Base-by-base conservation (phyloP, 2,797 vertebrate species). In the Leptoclinus maculatus region DNA sequence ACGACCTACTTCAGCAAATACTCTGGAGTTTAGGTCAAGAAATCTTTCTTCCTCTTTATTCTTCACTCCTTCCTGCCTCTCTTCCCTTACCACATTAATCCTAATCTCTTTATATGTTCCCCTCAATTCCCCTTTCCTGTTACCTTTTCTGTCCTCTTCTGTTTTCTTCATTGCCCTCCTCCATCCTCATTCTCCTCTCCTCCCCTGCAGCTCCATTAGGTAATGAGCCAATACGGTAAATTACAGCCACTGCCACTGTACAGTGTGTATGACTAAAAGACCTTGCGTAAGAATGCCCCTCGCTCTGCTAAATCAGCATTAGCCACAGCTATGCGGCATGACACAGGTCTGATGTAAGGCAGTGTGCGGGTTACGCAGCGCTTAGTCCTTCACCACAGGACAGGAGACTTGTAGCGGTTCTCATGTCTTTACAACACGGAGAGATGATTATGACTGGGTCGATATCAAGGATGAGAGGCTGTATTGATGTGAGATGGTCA, bases 171-270 rank as follows among this genome's bases (percentile, higher is more conserved):
- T 45, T 67, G 39, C 66, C 76, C 75, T 79, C 58, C 57, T 62
- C 66, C 41, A 34, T 39, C 51, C 60, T 68, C 27, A 19, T 43
- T 12, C 39, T 60, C 74, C 64, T 74, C 34, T 62, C 59, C 62
- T 69, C 57, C 60, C 49, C 80, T 82, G 76, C 87, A 71, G 72
- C 49, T 87, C 89, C 91, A 93, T 92, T 94, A 94, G 69, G 80
- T 93, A 93, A 93, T 93, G 89, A 94, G 76, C 79, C 75, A 60
- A 74, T 71, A 76, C 78, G 62, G 73, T 92, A 90, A 93, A 93
- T 92, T 90, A 91, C 85, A 76, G 39, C 71, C 21, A 21, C 76
- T 71, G 73, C 79, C 76, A 65, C 76, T 81, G 69, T 78, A 71
- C 74, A 67, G 65, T 87, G 65, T 69, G 57, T 79, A 71, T 85